Percentiles rank a stretch among this genome's conserved stretches.
Evolutionary conservation across 2,888 invertebrate species (phyloP).

Genomic region (Orthonychiurus folsomi): DNA sequence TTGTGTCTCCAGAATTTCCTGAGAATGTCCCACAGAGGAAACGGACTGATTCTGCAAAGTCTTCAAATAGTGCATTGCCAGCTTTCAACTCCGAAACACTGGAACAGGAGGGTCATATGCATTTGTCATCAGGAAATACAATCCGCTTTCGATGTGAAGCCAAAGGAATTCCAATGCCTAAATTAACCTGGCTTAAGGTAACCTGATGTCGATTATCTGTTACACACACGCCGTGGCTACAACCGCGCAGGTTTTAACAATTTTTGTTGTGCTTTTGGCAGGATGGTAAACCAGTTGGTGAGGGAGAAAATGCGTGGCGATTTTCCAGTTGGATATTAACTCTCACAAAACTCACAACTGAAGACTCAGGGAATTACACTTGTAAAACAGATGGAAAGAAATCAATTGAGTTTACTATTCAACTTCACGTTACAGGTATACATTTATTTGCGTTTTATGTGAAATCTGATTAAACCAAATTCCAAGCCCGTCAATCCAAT

Average conservation of each 20-base stretch:
- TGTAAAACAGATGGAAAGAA: constrained; percentile 30
- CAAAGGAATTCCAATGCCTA: constrained; percentile 30
- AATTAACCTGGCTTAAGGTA: constrained; percentile 39
- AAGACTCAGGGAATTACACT: constrained; percentile 36
- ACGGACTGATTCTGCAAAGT: neutral
- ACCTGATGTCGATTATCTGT: constrained; percentile 3
- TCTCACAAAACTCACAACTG: constrained; percentile 32
- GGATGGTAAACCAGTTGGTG: constrained; percentile 38
- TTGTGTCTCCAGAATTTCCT: neutral
- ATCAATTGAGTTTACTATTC: constrained; percentile 28
- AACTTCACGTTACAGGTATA: constrained; percentile 37
- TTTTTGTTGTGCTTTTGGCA: constrained; percentile 15
- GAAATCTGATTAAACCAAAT: neutral
- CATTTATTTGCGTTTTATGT: too few relatives aligned
- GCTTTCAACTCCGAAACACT: constrained; percentile 31
- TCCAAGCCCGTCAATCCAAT: neutral
- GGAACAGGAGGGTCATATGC: constrained; percentile 36
- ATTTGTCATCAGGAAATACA: constrained; percentile 37
- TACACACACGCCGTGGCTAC: neutral
- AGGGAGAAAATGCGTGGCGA: constrained; percentile 36
- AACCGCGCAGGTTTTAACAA: neutral
- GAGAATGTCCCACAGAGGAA: neutral
- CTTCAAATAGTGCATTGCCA: constrained; percentile 15
- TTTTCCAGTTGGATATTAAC: constrained; percentile 37
- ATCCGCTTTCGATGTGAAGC: constrained; percentile 36